Evolutionary conservation across 1,140 invertebrate species (phyloP).

Genomic region (Aleiodes sp.): DNA sequence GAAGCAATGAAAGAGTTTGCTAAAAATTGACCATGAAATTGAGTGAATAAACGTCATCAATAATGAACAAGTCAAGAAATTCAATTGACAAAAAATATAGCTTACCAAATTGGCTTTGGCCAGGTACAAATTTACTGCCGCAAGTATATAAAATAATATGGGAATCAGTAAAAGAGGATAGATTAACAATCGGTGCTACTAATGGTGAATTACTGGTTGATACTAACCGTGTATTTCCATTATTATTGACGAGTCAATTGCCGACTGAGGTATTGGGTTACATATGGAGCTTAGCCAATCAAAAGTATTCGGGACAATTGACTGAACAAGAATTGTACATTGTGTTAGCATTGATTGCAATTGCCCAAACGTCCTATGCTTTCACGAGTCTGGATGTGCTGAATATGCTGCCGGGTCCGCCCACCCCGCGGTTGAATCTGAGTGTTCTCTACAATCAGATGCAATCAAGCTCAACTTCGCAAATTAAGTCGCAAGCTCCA

Average conservation of each 20-base stretch:
- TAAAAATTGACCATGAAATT: not conserved
- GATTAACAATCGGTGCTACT: conserved; percentile 41
- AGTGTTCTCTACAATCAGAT: conserved; percentile 39
- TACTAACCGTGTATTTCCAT: conserved; percentile 70
- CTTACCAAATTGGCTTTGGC: conserved; percentile 64
- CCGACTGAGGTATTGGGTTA: conserved; percentile 70
- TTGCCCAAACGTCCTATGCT: conserved; percentile 71
- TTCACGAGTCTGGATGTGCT: conserved; percentile 67
- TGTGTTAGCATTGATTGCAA: conserved; percentile 70
- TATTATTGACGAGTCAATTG: conserved; percentile 72
- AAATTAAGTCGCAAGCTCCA: not conserved
- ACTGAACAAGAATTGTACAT: conserved; percentile 71
- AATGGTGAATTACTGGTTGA: conserved; percentile 64
- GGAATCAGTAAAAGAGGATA: conserved; percentile 61
- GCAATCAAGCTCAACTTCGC: conserved; percentile 1
- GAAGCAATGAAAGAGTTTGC: not conserved
- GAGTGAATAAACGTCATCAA: not conserved
- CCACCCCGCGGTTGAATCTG: conserved; percentile 66
- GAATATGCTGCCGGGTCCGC: conserved; percentile 65
- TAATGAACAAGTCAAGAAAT: not conserved
- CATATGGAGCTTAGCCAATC: conserved; percentile 74
- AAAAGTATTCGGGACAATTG: conserved; percentile 70
- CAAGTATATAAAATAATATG: conserved; percentile 65
- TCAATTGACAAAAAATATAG: conserved; percentile 49
- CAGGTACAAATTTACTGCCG: conserved; percentile 63